Percentiles rank a stretch among this genome's conserved stretches.
phyloP scores from a whole-genome alignment of 2,797 vertebrate genomes.

The Parotocinclus haroldoi region DNA sequence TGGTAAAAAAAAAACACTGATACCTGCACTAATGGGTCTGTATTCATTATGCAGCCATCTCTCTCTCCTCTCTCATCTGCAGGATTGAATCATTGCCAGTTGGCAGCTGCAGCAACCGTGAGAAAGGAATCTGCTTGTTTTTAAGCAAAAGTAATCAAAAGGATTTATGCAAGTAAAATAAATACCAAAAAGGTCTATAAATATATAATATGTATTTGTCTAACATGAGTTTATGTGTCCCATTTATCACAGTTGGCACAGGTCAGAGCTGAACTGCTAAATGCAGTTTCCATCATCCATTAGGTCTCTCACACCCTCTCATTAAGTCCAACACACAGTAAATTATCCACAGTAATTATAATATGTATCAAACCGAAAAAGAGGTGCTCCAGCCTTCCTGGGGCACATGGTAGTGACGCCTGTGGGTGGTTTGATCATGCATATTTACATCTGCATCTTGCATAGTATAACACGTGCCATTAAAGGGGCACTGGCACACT shows the following conservation, averaged over 20 bases:
- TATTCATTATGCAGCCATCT: constrained; percentile 68
- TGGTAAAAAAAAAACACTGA: constrained; percentile 21
- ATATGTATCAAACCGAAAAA: constrained; percentile 53
- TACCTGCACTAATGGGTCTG: constrained; percentile 61
- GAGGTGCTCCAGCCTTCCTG: constrained; percentile 26
- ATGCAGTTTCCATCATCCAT: constrained; percentile 74
- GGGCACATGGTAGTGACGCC: constrained; percentile 24
- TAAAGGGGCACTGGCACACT: constrained; percentile 27
- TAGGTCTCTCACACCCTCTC: constrained; percentile 74
- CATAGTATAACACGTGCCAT: constrained; percentile 17
- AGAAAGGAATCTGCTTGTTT: constrained; percentile 56
- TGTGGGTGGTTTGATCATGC: constrained; percentile 37
- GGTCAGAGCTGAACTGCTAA: constrained; percentile 47
- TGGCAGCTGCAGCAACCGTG: constrained; percentile 49
- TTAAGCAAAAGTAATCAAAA: constrained; percentile 72
- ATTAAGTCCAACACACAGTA: constrained; percentile 74
- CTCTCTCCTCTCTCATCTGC: constrained; percentile 24
- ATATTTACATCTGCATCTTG: constrained; percentile 14
- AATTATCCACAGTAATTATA: constrained; percentile 78
- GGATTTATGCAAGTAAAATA: constrained; percentile 63
- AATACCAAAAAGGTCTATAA: background rate
- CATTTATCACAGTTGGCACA: constrained; percentile 41
- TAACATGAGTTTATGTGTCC: constrained; percentile 62
- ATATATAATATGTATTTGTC: constrained; percentile 66
- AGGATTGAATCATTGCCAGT: constrained; percentile 51